Conservation (phyloP, 1,140 invertebrate genomes). For the Caenorhabditis tropicalis region DNA sequence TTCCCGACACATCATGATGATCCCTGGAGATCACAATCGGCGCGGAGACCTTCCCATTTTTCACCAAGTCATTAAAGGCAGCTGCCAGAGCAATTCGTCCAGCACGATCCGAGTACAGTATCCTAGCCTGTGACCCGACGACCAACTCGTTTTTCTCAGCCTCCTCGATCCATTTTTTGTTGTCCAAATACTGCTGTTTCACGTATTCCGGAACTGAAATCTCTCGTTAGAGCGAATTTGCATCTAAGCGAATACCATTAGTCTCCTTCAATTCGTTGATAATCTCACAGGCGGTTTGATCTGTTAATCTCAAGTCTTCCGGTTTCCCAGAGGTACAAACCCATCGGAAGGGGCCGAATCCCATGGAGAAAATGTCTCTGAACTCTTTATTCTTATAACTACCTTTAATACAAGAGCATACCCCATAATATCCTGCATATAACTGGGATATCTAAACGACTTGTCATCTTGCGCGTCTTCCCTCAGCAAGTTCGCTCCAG, state of each 20-base stretch:
- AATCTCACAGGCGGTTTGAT: constrained; percentile 76
- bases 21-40: constrained; percentile 78
- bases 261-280: constrained; percentile 74
- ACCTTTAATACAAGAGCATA: constrained; percentile 60
- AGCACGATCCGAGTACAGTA: constrained; percentile 78
- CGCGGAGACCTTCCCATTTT: constrained; percentile 65
- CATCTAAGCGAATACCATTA: constrained; percentile 63
- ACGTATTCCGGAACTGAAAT: constrained; percentile 73
- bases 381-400: constrained; percentile 12
- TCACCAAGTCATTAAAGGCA: constrained; percentile 75
- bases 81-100: constrained; percentile 76
- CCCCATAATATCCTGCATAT: constrained; percentile 81
- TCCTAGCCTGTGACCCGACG: constrained; percentile 75
- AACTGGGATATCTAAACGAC: constrained; percentile 78
- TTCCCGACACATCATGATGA: constrained; percentile 80
- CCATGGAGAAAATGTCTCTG: constrained; percentile 79
- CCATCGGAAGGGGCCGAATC: constrained; percentile 81
- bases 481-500: constrained; percentile 74
- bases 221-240: background rate
- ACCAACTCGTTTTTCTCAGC: constrained; percentile 77
- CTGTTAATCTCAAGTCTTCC: constrained; percentile 76
- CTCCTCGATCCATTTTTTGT: constrained; percentile 78
- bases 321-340: constrained; percentile 77
- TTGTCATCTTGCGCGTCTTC: constrained; percentile 71
- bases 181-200: constrained; percentile 77